Evolutionary conservation across 2,113 vertebrate species (phyloP).

Genomic region (Vulpes lagopus): DNA sequence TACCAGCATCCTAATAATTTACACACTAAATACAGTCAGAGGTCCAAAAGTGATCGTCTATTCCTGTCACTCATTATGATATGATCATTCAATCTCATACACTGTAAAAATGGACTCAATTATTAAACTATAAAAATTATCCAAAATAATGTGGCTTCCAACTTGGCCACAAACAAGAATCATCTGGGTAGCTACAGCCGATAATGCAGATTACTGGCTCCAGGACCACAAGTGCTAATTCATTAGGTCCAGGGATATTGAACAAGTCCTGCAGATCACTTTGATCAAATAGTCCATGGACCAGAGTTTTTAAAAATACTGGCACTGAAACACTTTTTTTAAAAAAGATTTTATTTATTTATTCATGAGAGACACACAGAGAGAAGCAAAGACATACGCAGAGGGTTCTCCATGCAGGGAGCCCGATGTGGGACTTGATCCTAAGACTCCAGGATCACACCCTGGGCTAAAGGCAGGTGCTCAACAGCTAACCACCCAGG

Average conservation of each 20-base stretch:
- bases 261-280: background rate
- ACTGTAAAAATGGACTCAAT: background rate
- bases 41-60: background rate
- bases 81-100: background rate
- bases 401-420: too few relatives aligned
- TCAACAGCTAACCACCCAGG: too few relatives aligned
- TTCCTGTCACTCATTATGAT: background rate
- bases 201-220: background rate
- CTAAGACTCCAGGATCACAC: too few relatives aligned
- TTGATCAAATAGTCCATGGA: background rate
- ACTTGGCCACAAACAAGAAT: background rate
- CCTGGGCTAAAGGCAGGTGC: too few relatives aligned
- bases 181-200: background rate
- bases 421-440: too few relatives aligned
- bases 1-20: background rate
- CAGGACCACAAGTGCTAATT: background rate
- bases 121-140: conserved; percentile 56
- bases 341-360: too few relatives aligned
- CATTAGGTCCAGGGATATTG: background rate
- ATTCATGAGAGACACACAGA: too few relatives aligned
- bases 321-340: background rate
- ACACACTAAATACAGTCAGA: background rate
- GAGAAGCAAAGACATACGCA: too few relatives aligned
- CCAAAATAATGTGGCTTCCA: background rate
- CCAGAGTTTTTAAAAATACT: background rate